These are phyloP conservation scores for Pelodiscus sinensis DNA, from an alignment of 2,113 vertebrate genomes.

Conservation along the genomic window DNA sequence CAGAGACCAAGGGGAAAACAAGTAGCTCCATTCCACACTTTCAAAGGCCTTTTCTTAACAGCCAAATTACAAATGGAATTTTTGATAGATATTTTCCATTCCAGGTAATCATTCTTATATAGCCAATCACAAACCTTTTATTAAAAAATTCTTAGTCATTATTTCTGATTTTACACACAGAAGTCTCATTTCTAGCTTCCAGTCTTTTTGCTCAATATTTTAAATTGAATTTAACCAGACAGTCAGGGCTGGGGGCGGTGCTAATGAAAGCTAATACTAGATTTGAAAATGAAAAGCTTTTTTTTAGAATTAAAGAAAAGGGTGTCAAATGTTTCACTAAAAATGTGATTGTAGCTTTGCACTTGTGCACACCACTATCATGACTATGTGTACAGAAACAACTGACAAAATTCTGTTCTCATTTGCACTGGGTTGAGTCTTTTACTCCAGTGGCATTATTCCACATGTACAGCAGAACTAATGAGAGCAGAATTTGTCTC, in stretches of 20 bases:
- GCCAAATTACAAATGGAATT: not conserved
- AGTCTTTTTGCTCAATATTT: not conserved
- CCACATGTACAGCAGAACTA: not conserved
- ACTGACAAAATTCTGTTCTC: not conserved
- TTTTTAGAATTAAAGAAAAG: not conserved
- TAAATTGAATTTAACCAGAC: not conserved
- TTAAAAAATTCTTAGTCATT: not conserved
- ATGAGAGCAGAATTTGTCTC: slow-evolving; percentile 8
- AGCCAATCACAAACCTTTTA: not conserved
- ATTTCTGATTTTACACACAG: not conserved
- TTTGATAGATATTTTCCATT: not conserved
- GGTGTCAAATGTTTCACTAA: not conserved
- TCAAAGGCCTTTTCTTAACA: slow-evolving; percentile 37
- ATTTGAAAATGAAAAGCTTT: not conserved
- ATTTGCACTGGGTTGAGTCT: not conserved
- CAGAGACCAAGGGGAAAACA: slow-evolving; percentile 36
- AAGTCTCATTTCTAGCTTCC: not conserved
- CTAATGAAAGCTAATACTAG: not conserved
- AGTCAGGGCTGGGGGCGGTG: not conserved
- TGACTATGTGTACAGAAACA: not conserved
- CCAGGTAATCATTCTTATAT: not conserved
- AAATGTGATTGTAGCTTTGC: accelerated
- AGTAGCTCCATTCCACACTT: slow-evolving; percentile 39
- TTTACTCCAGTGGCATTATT: slow-evolving; percentile 15
- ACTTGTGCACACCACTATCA: not conserved